Percentiles rank a stretch among this genome's conserved stretches.
phyloP scores from a whole-genome alignment of 2,888 invertebrate species.

The Tridacna crocea region DNA sequence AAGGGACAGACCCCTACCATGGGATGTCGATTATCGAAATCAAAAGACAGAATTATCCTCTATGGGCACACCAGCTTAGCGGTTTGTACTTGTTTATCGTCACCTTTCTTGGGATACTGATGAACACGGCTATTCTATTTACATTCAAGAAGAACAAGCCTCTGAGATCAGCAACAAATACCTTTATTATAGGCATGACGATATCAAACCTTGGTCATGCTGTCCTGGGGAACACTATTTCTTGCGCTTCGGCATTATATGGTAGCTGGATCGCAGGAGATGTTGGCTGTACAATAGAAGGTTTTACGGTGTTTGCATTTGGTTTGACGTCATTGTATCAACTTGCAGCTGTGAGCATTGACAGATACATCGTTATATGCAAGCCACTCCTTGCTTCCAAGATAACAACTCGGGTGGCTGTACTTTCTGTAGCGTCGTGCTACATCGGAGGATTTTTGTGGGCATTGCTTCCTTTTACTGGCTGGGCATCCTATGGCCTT shows the following conservation, averaged over 20 bases:
- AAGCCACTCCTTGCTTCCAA: constrained; percentile 63
- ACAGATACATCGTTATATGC: constrained; percentile 75
- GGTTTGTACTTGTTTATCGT: constrained; percentile 33
- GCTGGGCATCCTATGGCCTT: constrained; percentile 71
- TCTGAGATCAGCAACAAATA: constrained; percentile 71
- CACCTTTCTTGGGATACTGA: constrained; percentile 50
- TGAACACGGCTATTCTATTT: constrained; percentile 58
- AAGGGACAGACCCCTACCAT: not conserved
- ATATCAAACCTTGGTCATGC: constrained; percentile 69
- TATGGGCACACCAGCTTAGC: constrained; percentile 26
- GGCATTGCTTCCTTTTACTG: constrained; percentile 69
- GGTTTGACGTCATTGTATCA: constrained; percentile 72
- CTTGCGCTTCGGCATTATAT: constrained; percentile 55
- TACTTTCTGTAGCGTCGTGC: constrained; percentile 48
- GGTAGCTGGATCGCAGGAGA: constrained; percentile 57
- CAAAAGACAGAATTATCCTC: constrained; percentile 31
- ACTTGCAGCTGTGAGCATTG: constrained; percentile 71
- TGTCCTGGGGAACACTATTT: constrained; percentile 51
- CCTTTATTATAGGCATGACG: constrained; percentile 71
- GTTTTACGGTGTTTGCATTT: constrained; percentile 71
- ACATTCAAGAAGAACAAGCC: constrained; percentile 66
- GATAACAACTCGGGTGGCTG: constrained; percentile 66
- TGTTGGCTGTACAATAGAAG: constrained; percentile 64
- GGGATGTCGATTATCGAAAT: constrained; percentile 18
- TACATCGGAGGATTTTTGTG: constrained; percentile 67